Percentiles rank a stretch among this genome's conserved stretches.
These are phyloP conservation scores for Lophotriccus pileatus DNA, from an alignment of 2,797 vertebrate genomes.

Conservation along the genomic window DNA sequence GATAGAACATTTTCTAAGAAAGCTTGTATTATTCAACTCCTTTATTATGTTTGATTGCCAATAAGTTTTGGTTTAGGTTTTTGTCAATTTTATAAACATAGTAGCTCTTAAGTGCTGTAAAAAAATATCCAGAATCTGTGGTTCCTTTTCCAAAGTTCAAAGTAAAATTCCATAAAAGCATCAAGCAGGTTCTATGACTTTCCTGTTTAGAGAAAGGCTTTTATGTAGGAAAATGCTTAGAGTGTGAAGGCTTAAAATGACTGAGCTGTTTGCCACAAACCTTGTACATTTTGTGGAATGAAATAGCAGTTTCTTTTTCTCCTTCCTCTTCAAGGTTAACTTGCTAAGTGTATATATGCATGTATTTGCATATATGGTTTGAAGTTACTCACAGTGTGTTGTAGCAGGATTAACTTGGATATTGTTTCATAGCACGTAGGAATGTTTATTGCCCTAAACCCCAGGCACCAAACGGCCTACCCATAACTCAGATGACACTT, in stretches of 20 bases:
- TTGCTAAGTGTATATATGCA: background rate
- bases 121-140: background rate
- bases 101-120: background rate
- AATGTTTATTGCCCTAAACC: background rate
- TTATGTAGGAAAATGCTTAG: background rate
- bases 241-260: background rate
- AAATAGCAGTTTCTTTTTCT: background rate
- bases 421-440: background rate
- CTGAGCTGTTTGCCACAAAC: background rate
- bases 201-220: background rate
- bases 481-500: background rate
- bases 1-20: background rate
- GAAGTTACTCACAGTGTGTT: background rate
- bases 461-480: background rate
- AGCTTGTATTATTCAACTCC: background rate
- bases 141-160: background rate
- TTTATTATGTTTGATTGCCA: background rate
- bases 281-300: background rate
- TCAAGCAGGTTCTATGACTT: background rate
- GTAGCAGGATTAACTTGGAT: background rate
- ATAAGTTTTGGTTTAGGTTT: background rate
- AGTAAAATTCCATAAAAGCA: background rate
- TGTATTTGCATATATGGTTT: background rate
- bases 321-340: background rate
- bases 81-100: background rate